Evolutionary conservation across 2,113 vertebrate species (phyloP).

Genomic region (Lepidothrix coronata): DNA sequence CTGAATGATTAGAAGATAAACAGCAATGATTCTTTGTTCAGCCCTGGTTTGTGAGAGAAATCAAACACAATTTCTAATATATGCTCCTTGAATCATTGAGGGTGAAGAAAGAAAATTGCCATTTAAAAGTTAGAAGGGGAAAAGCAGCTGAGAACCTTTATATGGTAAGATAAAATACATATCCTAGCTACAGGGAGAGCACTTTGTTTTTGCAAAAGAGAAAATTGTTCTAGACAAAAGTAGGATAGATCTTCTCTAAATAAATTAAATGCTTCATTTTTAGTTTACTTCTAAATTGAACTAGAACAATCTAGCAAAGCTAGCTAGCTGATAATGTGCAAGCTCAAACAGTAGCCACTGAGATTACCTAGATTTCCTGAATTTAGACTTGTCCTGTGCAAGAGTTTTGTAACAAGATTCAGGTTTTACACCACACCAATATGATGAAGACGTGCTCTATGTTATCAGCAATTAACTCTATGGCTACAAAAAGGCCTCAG

Average conservation of each 20-base stretch:
- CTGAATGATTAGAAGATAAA: neutral
- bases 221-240: neutral
- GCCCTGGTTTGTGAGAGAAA: neutral
- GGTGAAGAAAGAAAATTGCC: neutral
- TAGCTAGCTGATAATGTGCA: neutral
- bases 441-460: neutral
- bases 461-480: neutral
- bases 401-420: neutral
- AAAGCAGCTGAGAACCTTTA: neutral
- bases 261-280: neutral
- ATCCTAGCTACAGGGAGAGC: neutral
- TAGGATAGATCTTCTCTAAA: neutral
- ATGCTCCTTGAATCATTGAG: neutral
- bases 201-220: neutral
- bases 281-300: neutral
- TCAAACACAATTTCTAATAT: neutral
- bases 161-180: neutral
- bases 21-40: neutral
- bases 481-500: neutral
- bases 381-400: neutral
- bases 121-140: neutral
- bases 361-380: neutral
- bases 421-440: neutral
- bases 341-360: neutral
- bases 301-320: neutral